Conservation (phyloP, 2,888 invertebrate species). For the Luperina testacea region DNA sequence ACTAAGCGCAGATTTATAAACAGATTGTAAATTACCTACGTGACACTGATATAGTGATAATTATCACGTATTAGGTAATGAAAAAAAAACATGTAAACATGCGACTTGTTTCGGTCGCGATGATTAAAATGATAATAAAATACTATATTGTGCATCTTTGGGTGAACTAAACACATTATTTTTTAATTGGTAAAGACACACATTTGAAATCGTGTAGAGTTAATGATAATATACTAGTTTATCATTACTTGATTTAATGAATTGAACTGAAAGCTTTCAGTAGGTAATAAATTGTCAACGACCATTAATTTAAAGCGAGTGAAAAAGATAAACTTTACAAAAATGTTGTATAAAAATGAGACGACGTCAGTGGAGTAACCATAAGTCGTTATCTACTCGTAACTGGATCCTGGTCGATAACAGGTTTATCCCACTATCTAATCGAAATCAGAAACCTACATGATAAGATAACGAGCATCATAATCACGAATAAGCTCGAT, state of each 20-base stretch:
- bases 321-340: no score
- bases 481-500: conserved; percentile 10
- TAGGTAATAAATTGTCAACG: not conserved
- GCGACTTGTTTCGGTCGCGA: not conserved
- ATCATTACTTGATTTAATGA: not conserved
- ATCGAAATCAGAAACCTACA: conserved; percentile 10
- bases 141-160: no score
- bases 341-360: not conserved
- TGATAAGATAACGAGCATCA: not conserved
- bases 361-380: not conserved
- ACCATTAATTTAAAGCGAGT: not conserved
- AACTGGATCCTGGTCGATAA: not conserved
- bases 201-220: not conserved
- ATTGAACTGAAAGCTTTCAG: not conserved
- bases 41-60: conserved; percentile 18
- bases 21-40: not conserved
- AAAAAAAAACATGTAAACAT: not conserved
- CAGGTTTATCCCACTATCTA: conserved; percentile 6
- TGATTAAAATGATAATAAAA: conserved; percentile 16
- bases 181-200: not conserved
- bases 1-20: not conserved
- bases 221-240: not conserved
- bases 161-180: not conserved
- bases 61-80: not conserved
- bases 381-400: not conserved